Evolutionary conservation across 2,113 vertebrate genomes (phyloP).

Genomic region (Pyrgilauda ruficollis): DNA sequence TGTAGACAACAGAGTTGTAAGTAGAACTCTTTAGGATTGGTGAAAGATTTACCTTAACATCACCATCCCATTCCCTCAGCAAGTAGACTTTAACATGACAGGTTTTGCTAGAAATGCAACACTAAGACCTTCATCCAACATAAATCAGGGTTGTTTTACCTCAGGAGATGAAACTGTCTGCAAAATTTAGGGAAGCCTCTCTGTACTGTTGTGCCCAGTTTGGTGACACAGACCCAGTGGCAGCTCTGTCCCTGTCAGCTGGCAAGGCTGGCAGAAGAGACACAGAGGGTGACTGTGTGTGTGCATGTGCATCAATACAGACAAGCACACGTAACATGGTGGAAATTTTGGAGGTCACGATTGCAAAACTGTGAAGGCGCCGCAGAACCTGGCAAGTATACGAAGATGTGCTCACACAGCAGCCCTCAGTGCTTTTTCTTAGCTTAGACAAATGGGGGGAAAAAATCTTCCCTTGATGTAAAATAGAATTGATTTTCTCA

Average conservation of each 20-base stretch:
- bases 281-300: not conserved
- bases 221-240: not conserved
- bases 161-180: not conserved
- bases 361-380: not conserved
- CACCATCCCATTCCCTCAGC: not conserved
- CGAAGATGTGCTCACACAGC: not conserved
- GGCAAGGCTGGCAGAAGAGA: not conserved
- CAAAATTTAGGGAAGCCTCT: not conserved
- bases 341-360: not conserved
- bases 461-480: not conserved
- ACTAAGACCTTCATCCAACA: not conserved
- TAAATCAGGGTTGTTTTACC: not conserved
- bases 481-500: not conserved
- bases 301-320: not conserved
- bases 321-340: accelerated
- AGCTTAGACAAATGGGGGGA: not conserved
- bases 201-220: not conserved
- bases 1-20: too few relatives aligned
- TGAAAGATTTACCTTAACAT: not conserved
- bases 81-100: accelerated
- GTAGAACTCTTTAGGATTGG: not conserved
- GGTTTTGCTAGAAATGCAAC: not conserved
- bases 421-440: not conserved
- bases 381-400: not conserved
- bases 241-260: not conserved